phyloP scores from a whole-genome alignment of 1,140 invertebrate species.

The Nasonia giraulti region DNA sequence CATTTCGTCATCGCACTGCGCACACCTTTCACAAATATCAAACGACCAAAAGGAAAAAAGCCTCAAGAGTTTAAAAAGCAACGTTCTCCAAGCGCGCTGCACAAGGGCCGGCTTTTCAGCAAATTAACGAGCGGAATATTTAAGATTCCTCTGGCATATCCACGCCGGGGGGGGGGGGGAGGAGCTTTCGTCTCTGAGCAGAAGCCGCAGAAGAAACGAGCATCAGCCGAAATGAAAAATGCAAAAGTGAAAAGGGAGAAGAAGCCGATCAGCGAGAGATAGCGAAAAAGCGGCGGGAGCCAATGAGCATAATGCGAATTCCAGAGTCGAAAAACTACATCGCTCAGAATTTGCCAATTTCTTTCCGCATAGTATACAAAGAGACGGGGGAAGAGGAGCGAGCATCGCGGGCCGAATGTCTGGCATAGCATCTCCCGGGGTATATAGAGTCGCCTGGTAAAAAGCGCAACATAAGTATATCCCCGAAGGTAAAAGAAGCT shows the following conservation, averaged over 20 bases:
- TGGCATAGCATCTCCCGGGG: background rate
- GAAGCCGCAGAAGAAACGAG: background rate
- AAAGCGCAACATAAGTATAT: constrained; percentile 17
- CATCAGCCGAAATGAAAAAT: background rate
- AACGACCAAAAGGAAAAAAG: background rate
- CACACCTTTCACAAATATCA: background rate
- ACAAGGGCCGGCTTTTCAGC: too few species aligned
- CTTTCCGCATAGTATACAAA: constrained; percentile 22
- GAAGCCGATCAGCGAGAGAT: background rate
- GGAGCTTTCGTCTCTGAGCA: too few species aligned
- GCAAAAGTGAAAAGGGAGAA: background rate
- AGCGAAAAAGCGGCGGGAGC: background rate
- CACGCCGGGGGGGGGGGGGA: too few species aligned
- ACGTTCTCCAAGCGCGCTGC: background rate
- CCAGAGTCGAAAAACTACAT: constrained; percentile 21
- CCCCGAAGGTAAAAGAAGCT: background rate
- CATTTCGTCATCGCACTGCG: too few species aligned
- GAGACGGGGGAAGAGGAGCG: too few species aligned
- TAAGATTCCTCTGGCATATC: background rate
- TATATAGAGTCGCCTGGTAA: background rate
- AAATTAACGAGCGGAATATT: background rate
- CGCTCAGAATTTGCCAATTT: constrained; percentile 37
- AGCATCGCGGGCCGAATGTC: background rate
- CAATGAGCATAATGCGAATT: constrained; percentile 36
- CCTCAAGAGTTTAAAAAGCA: too few species aligned